Percentiles rank a stretch among this genome's conserved stretches.
Conservation (phyloP, 2,888 invertebrate species). For the Vesta saturnalis region DNA sequence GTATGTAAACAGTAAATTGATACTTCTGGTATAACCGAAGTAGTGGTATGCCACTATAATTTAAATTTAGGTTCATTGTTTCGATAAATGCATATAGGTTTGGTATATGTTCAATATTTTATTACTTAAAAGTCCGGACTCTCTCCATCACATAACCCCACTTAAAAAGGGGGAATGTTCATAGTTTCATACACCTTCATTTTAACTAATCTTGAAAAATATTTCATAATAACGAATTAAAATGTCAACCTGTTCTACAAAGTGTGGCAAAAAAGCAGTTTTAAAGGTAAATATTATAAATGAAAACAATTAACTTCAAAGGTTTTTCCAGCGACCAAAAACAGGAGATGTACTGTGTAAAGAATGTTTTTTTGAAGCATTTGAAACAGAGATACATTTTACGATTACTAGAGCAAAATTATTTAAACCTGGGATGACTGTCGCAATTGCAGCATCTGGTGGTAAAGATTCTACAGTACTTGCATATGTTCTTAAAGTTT, state of each 20-base stretch:
- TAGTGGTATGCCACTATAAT: too few species aligned
- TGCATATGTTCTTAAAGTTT: constrained; percentile 89
- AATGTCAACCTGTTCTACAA: constrained; percentile 16
- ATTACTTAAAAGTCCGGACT: too few species aligned
- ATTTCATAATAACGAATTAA: not conserved
- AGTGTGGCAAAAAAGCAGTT: constrained; percentile 10
- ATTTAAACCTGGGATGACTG: constrained; percentile 84
- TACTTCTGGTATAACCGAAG: too few species aligned
- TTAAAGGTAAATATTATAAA: constrained; percentile 11
- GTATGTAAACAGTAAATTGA: too few species aligned
- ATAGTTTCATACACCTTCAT: not conserved
- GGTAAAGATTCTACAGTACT: constrained; percentile 98
- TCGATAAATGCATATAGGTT: too few species aligned
- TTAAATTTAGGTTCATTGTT: too few species aligned
- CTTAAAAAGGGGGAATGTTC: too few species aligned
- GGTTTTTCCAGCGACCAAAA: constrained; percentile 77
- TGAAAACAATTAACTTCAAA: not conserved
- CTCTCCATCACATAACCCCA: too few species aligned
- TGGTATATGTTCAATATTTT: too few species aligned
- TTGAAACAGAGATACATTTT: constrained; percentile 94
- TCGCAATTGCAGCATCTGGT: constrained; percentile 94
- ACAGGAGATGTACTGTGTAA: constrained; percentile 93
- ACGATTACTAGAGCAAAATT: constrained; percentile 85
- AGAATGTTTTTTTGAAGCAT: constrained; percentile 92
- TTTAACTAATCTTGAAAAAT: not conserved